These are phyloP conservation scores for Bombus picipes DNA, from an alignment of 1,140 invertebrate genomes.

Conservation along the genomic window DNA sequence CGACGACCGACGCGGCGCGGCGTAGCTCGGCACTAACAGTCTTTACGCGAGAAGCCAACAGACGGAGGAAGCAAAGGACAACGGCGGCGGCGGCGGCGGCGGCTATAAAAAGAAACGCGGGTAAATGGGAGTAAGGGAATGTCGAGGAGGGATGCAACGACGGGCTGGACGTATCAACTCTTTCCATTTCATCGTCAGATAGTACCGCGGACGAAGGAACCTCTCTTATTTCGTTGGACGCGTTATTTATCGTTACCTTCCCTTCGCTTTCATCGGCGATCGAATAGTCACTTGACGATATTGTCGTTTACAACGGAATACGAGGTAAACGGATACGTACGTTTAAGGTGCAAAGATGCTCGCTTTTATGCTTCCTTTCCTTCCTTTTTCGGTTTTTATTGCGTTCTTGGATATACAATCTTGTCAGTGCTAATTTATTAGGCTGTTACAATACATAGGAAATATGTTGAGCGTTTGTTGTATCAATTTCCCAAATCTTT, in stretches of 20 bases:
- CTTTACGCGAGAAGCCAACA: conserved; percentile 21
- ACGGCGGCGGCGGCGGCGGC: too few relatives aligned
- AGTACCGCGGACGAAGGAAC: not conserved
- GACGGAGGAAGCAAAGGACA: conserved; percentile 17
- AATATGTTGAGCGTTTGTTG: too few relatives aligned
- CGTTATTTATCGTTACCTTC: not conserved
- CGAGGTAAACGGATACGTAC: not conserved
- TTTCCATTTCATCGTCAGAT: not conserved
- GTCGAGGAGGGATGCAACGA: conserved; percentile 11
- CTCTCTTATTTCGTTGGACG: not conserved
- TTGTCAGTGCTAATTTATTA: too few relatives aligned
- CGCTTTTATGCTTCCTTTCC: too few relatives aligned
- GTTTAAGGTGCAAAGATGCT: not conserved
- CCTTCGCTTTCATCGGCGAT: not conserved
- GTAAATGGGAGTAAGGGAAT: conserved; percentile 25
- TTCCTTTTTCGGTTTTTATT: too few relatives aligned
- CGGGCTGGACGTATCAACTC: not conserved
- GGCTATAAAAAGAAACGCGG: conserved; percentile 38
- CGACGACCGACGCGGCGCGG: conserved; percentile 5
- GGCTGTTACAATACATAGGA: too few relatives aligned
- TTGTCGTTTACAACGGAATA: not conserved
- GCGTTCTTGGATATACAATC: too few relatives aligned
- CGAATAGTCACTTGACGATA: not conserved
- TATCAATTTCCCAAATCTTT: too few relatives aligned
- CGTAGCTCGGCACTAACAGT: not conserved